A percentile compares a stretch with the other conserved stretches of the same genome.
Conservation (phyloP, 2,113 vertebrate species). For the Chitala chitala region DNA sequence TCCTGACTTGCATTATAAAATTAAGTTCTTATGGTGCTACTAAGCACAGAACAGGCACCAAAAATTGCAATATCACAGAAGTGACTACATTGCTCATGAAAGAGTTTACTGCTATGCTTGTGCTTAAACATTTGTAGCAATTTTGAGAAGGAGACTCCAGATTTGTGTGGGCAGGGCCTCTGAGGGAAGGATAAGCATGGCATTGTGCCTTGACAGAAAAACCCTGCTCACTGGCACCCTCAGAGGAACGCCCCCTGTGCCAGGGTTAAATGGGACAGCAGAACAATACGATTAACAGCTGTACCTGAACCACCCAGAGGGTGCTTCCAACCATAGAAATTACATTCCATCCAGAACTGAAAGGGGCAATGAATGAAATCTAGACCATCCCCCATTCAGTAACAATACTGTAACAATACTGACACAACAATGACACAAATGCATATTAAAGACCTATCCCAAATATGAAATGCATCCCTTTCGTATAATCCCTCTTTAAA, state of each 20-base stretch:
- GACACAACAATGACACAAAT: slow-evolving; percentile 25
- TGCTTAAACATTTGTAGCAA: neutral
- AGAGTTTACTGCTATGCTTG: neutral
- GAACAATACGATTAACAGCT: slow-evolving; percentile 2
- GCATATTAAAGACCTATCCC: slow-evolving; percentile 10
- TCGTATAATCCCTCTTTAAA: slow-evolving; percentile 25
- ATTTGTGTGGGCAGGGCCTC: neutral
- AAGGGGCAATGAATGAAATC: neutral
- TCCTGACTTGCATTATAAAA: slow-evolving; percentile 40
- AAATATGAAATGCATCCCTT: slow-evolving; percentile 27
- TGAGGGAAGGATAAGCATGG: neutral
- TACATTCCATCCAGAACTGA: neutral
- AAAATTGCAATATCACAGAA: neutral
- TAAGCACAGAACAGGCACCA: slow-evolving; percentile 44
- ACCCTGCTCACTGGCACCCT: too few species aligned
- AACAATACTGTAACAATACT: slow-evolving; percentile 20
- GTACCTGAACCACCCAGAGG: neutral
- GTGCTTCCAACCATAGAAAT: neutral
- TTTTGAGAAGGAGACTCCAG: slow-evolving; percentile 24
- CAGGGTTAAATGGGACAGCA: slow-evolving; percentile 1
- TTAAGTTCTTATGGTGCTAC: slow-evolving; percentile 55
- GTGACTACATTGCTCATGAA: neutral
- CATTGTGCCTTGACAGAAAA: neutral
- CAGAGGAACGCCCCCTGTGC: slow-evolving; percentile 27
- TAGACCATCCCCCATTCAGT: slow-evolving; percentile 36